Evolutionary conservation across 2,113 vertebrate genomes (phyloP).

Genomic region (Boulengeromyrus knoepffleri): DNA sequence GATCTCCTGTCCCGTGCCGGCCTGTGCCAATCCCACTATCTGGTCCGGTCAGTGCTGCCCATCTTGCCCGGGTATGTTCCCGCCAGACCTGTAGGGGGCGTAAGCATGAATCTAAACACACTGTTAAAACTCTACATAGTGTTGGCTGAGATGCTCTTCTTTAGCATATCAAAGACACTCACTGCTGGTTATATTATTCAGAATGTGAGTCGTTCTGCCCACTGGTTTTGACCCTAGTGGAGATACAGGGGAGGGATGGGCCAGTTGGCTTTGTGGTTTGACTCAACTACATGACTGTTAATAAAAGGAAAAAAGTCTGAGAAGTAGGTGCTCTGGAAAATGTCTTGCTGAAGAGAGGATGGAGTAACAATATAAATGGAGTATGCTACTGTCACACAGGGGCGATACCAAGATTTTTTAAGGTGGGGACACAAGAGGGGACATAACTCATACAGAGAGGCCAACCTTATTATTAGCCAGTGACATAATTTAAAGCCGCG

Average conservation of each 20-base stretch:
- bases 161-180: background rate
- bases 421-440: no score
- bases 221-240: background rate
- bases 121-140: background rate
- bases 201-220: background rate
- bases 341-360: no score
- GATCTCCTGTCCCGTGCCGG: conserved; percentile 79
- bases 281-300: background rate
- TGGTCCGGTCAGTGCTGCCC: conserved; percentile 78
- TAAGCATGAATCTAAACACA: background rate
- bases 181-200: background rate
- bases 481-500: no score
- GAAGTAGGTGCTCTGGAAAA: no score
- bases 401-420: no score
- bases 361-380: no score
- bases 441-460: no score
- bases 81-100: background rate
- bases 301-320: no score
- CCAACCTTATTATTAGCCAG: no score
- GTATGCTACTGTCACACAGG: no score
- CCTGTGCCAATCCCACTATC: conserved; percentile 73
- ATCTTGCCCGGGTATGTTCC: conserved; percentile 68
- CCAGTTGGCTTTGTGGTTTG: background rate
- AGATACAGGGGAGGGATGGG: background rate
- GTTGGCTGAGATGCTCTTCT: background rate